A percentile compares a stretch with the other conserved stretches of the same genome.
phyloP scores from a whole-genome alignment of 2,888 invertebrate genomes.

The Hyppa rectilinea region DNA sequence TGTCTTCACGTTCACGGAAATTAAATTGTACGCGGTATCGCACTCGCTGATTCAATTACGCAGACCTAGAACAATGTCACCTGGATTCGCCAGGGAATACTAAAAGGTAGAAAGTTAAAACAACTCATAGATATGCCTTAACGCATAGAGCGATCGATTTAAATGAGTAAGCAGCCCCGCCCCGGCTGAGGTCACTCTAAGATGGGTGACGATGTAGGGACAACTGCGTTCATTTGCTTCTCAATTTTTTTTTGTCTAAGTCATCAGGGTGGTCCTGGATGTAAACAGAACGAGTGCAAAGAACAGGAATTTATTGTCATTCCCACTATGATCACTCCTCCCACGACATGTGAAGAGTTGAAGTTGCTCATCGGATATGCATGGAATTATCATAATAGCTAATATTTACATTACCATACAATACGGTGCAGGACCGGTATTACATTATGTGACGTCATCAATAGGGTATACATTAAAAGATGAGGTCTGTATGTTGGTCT shows the following conservation, averaged over 20 bases:
- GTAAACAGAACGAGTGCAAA: neutral
- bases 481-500: neutral
- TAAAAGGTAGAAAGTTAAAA: neutral
- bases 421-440: slow-evolving; percentile 52
- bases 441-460: slow-evolving; percentile 40
- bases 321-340: neutral
- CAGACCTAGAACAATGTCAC: neutral
- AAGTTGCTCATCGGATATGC: slow-evolving; percentile 36
- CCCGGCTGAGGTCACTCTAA: neutral
- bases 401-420: slow-evolving; percentile 61
- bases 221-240: neutral
- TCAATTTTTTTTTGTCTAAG: neutral
- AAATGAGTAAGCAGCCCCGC: too few species aligned
- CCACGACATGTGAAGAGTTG: slow-evolving; percentile 14
- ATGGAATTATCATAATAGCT: slow-evolving; percentile 48
- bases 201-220: neutral
- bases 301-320: neutral
- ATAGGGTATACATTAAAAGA: slow-evolving; percentile 4
- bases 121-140: neutral
- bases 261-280: neutral
- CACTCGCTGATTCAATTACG: slow-evolving; percentile 65
- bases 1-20: slow-evolving; percentile 50
- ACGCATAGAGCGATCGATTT: neutral
- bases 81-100: neutral
- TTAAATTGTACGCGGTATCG: slow-evolving; percentile 50